A percentile compares a stretch with the other conserved stretches of the same genome.
phyloP scores from a whole-genome alignment of 1,140 invertebrate species.

The Brachionus manjavacas region DNA sequence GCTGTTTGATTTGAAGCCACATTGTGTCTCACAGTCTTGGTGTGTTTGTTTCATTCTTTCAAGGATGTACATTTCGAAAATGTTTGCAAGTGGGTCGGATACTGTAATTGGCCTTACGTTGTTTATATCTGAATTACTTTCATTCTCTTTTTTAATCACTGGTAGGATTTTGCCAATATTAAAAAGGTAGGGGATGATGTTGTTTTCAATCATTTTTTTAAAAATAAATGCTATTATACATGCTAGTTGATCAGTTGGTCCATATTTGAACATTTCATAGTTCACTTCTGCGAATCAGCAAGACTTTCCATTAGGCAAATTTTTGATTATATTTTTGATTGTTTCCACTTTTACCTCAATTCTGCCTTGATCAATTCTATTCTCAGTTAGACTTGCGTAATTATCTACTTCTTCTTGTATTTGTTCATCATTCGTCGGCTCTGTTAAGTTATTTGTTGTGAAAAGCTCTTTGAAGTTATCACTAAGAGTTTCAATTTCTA shows the following conservation, averaged over 20 bases:
- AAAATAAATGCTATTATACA: not conserved
- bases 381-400: not conserved
- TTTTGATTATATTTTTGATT: constrained; percentile 28
- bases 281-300: not conserved
- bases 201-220: not conserved
- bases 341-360: not conserved
- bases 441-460: not conserved
- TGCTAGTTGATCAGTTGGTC: constrained; percentile 9
- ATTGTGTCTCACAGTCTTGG: not conserved
- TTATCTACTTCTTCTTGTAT: not conserved
- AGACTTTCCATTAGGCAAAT: constrained; percentile 10
- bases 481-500: not conserved
- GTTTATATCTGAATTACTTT: not conserved
- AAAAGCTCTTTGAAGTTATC: not conserved
- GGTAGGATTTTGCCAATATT: constrained; percentile 1
- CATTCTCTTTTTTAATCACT: not conserved
- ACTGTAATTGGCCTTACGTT: constrained; percentile 10
- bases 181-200: not conserved
- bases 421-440: not conserved
- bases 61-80: not conserved
- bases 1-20: not conserved
- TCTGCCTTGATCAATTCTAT: not conserved
- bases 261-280: constrained; percentile 35
- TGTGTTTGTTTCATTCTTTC: not conserved
- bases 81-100: constrained; percentile 20